Evolutionary conservation across 1,140 invertebrate genomes (phyloP), one percentile per base, ranked within the genome.

Genomic region (Caenorhabditis inopinata): DNA sequence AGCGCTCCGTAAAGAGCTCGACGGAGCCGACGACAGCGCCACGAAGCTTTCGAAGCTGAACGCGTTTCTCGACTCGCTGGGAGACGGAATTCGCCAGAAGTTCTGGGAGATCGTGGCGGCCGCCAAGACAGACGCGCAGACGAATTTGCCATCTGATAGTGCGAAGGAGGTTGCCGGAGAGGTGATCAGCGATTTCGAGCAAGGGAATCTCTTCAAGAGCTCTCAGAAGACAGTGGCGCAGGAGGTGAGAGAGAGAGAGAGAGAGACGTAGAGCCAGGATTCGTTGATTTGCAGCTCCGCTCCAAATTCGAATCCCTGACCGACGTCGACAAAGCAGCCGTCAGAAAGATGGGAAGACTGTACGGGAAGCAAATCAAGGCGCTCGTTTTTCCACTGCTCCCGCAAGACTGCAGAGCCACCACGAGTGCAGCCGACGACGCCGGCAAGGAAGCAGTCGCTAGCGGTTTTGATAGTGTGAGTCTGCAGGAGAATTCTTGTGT

Each of bases 361-460:
- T 51, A 48, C 21, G 48, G 73, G 38, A 32, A 79, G 25, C 38
- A 79, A n/a, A 46, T 74, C 68, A 75, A 79, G 46, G 46, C 42
- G 3, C 45, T 75, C 2, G 58, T 68, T 12, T 27, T 48, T 9
- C 45, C 45, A 49, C 42, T 47, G n/a, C 45, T 75, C 12, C 74
- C 74, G 2, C 18, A 12, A 1, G 18, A 49, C 45, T 75, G 74
- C 25, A 68, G 38, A 38, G 32, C 58, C 1, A 11, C 29, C 11
- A 32, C 32, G 1, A 32, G 38, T 21, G 58, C 58, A 0, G 32
- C 58, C 0, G 14, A n/a, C 3, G 58, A 68, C 1, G 58, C 58
- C 29, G 58, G 58, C 6, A 1, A 42, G 23, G 23, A 35, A 6
- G 32, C 32, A 9, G 11, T 29, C 11, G 32, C 58, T 1, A 32